Evolutionary conservation across 2,797 vertebrate species (phyloP).

Genomic region (Enteromius unitaeniatus): DNA sequence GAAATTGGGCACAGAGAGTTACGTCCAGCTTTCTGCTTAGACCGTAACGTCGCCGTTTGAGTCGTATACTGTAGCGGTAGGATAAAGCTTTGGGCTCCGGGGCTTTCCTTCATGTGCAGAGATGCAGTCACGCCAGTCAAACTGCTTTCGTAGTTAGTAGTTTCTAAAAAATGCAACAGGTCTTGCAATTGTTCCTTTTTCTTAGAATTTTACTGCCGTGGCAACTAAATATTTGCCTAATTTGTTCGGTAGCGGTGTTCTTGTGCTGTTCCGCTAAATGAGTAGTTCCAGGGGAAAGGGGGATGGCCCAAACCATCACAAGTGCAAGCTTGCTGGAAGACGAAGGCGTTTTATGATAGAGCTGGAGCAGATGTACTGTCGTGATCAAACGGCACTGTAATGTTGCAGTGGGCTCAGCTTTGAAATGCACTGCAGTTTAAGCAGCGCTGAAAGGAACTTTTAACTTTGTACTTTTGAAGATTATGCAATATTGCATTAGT

Average conservation of each 20-base stretch:
- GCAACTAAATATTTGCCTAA: background rate
- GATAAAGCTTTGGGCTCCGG: background rate
- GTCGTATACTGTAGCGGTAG: background rate
- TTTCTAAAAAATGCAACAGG: constrained; percentile 26
- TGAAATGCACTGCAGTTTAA: constrained; percentile 41
- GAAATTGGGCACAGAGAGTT: constrained; percentile 60
- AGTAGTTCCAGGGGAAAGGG: constrained; percentile 1
- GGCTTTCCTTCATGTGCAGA: background rate
- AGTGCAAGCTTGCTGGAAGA: constrained; percentile 51
- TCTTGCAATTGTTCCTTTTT: background rate
- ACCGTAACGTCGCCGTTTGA: constrained; percentile 32
- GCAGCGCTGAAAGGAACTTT: background rate
- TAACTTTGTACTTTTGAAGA: constrained; percentile 10
- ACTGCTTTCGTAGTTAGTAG: background rate
- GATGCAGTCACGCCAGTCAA: background rate
- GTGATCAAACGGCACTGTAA: constrained; percentile 50
- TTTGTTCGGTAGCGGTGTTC: background rate
- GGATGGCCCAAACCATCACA: constrained; percentile 32
- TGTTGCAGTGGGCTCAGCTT: constrained; percentile 39
- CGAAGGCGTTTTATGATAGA: constrained; percentile 46
- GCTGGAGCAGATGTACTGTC: constrained; percentile 56
- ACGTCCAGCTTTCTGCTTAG: constrained; percentile 25
- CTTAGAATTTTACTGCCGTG: background rate
- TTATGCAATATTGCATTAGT: background rate
- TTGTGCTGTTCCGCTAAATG: background rate